Conservation (phyloP, 2,888 invertebrate genomes). For the Eilema griseolum region DNA sequence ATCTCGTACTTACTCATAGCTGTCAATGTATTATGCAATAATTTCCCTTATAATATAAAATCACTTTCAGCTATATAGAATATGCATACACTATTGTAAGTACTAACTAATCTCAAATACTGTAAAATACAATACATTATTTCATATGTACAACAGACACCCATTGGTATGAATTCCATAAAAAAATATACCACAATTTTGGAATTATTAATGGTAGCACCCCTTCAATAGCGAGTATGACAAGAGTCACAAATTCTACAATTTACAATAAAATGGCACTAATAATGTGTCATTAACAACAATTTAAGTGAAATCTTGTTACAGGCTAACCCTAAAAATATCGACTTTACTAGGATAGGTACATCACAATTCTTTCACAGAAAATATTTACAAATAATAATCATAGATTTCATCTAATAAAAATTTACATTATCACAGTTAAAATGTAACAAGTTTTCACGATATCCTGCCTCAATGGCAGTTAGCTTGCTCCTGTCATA, state of each 20-base stretch:
- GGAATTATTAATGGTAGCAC: slow-evolving; percentile 88
- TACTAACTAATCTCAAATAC: slow-evolving; percentile 86
- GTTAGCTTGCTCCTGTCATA: slow-evolving; percentile 87
- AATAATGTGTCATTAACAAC: slow-evolving; percentile 84
- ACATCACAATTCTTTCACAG: slow-evolving; percentile 78
- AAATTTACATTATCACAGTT: slow-evolving; percentile 86
- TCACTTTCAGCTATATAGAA: slow-evolving; percentile 87
- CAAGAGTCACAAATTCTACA: slow-evolving; percentile 86
- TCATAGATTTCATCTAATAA: slow-evolving; percentile 85
- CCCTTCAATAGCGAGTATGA: slow-evolving; percentile 88
- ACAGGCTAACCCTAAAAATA: slow-evolving; percentile 84
- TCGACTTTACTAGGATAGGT: slow-evolving; percentile 76
- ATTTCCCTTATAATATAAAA: slow-evolving; percentile 84
- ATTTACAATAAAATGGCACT: slow-evolving; percentile 87
- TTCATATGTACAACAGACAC: slow-evolving; percentile 84
- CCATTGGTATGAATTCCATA: slow-evolving; percentile 86
- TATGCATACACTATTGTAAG: slow-evolving; percentile 85
- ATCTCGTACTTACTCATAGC: slow-evolving; percentile 81
- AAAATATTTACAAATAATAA: slow-evolving; percentile 83
- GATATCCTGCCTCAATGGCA: slow-evolving; percentile 75
- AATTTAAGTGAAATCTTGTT: slow-evolving; percentile 86
- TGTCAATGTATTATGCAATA: slow-evolving; percentile 85
- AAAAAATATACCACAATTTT: slow-evolving; percentile 86
- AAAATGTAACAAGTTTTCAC: slow-evolving; percentile 87
- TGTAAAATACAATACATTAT: slow-evolving; percentile 85